A percentile compares a stretch with the other conserved stretches of the same genome.
phyloP scores from a whole-genome alignment of 2,888 invertebrate genomes.

The Tipula lateralis region DNA sequence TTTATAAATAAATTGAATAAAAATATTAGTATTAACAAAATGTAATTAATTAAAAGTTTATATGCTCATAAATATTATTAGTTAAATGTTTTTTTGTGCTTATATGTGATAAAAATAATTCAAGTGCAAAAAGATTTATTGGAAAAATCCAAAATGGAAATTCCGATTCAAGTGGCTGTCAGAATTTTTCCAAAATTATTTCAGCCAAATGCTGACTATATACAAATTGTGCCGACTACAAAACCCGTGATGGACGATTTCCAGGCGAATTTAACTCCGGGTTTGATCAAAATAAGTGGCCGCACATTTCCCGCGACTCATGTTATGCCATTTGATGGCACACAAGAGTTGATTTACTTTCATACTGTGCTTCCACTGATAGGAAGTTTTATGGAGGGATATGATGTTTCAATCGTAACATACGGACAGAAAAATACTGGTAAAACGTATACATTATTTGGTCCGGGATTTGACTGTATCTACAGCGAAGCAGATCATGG shows the following conservation, averaged over 20 bases:
- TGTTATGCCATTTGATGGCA: slow-evolving; percentile 56
- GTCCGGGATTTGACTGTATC: slow-evolving; percentile 59
- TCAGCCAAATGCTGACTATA: slow-evolving; percentile 53
- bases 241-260: slow-evolving; percentile 51
- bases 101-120: not conserved
- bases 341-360: slow-evolving; percentile 60
- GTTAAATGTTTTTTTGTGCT: not conserved
- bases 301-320: slow-evolving; percentile 53
- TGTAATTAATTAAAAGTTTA: not conserved
- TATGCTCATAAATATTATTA: not conserved
- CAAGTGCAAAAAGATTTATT: not conserved
- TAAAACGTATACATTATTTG: slow-evolving; percentile 69
- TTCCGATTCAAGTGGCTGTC: slow-evolving; percentile 67
- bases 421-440: slow-evolving; percentile 64
- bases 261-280: slow-evolving; percentile 38
- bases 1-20: not conserved
- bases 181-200: slow-evolving; percentile 55
- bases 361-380: slow-evolving; percentile 63
- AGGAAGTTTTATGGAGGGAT: slow-evolving; percentile 64
- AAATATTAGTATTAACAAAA: not conserved
- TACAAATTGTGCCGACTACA: slow-evolving; percentile 52
- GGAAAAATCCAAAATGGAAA: slow-evolving; percentile 54
- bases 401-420: slow-evolving; percentile 68
- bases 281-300: slow-evolving; percentile 45
- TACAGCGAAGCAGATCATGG: slow-evolving; percentile 63